Percentiles rank a stretch among this genome's conserved stretches.
Evolutionary conservation across 2,797 vertebrate genomes (phyloP).

Genomic region (Chelonia mydas): DNA sequence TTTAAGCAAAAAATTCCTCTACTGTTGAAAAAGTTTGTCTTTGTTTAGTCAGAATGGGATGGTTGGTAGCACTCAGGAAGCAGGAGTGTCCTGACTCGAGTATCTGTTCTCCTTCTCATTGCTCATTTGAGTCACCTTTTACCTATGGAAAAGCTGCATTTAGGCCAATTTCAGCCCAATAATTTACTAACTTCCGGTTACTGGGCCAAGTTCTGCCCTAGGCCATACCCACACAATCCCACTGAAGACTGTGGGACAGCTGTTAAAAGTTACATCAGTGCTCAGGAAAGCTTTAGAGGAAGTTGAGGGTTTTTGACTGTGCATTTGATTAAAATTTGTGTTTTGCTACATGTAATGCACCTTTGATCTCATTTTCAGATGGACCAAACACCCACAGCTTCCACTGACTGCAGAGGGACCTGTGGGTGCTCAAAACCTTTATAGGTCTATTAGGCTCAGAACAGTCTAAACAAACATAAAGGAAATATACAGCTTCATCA

Average conservation of each 20-base stretch:
- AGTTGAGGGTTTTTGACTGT: neutral
- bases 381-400: neutral
- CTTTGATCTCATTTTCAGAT: neutral
- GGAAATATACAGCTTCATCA: too few relatives aligned
- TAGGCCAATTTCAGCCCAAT: neutral
- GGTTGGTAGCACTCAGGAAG: neutral
- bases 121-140: neutral
- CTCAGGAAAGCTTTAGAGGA: neutral
- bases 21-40: neutral
- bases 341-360: fast-evolving
- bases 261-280: neutral
- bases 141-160: neutral
- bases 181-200: neutral
- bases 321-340: neutral
- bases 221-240: neutral
- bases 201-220: neutral
- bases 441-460: neutral
- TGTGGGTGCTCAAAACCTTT: neutral
- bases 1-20: neutral
- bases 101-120: neutral
- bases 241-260: neutral
- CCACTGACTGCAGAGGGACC: neutral
- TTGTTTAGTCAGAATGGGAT: neutral
- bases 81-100: neutral
- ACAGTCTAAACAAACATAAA: neutral